These are phyloP conservation scores for Varecia variegata DNA, from an alignment of 2,797 vertebrate genomes.

Conservation along the genomic window DNA sequence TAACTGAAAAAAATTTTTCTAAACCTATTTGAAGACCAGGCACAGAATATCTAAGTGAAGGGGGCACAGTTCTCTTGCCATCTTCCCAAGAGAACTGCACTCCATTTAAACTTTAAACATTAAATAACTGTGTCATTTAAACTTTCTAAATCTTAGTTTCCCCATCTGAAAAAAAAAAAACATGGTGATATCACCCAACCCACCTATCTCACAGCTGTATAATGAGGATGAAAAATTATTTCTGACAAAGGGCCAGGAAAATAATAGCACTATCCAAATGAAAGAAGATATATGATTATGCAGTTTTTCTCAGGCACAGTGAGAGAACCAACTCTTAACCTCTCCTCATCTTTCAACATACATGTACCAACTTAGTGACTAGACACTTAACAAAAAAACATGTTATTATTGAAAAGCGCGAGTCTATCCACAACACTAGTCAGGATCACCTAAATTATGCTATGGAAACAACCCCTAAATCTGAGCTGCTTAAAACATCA, in stretches of 20 bases:
- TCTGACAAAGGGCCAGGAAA: background rate
- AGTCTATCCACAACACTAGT: background rate
- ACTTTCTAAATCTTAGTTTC: background rate
- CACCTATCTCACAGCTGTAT: background rate
- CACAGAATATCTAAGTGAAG: background rate
- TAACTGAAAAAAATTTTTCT: background rate
- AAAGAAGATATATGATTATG: background rate
- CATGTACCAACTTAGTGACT: slow-evolving; percentile 27
- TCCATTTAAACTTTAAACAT: background rate
- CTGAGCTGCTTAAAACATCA: background rate
- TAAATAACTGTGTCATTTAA: background rate
- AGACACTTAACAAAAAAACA: slow-evolving; percentile 51
- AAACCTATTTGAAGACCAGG: slow-evolving; percentile 10
- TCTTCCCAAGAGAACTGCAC: background rate
- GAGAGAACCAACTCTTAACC: background rate
- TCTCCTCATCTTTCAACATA: slow-evolving; percentile 28
- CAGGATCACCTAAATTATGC: background rate
- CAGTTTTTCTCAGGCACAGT: background rate
- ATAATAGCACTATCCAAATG: background rate
- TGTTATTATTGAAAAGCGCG: background rate
- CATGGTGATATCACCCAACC: background rate
- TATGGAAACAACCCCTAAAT: background rate
- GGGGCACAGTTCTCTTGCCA: background rate
- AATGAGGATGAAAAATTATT: background rate
- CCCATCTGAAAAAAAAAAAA: background rate